Evolutionary conservation across 2,888 invertebrate species (phyloP).

Genomic region (Liposcelis brunnea): DNA sequence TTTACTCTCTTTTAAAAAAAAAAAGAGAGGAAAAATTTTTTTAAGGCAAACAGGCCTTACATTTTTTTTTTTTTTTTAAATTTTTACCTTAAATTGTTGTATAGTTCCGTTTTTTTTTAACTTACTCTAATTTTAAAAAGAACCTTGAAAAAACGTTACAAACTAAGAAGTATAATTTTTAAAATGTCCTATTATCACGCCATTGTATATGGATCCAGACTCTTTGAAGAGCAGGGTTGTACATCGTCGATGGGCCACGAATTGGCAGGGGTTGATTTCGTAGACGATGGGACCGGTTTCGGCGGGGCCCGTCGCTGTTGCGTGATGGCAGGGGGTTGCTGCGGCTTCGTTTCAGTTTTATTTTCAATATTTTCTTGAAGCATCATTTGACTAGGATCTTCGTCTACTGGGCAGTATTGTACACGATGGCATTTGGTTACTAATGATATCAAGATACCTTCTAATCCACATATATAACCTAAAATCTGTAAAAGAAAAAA

Average conservation of each 20-base stretch:
- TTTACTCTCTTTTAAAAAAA: no score
- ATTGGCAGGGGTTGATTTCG: not conserved
- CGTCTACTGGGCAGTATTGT: constrained; percentile 41
- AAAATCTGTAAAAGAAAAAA: constrained; percentile 30
- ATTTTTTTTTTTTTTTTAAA: no score
- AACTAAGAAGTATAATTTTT: no score
- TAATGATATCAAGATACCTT: constrained; percentile 38
- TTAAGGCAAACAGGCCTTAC: no score
- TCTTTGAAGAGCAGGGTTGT: constrained; percentile 31
- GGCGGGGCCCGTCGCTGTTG: constrained; percentile 26
- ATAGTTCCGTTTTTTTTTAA: no score
- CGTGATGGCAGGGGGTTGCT: constrained; percentile 25
- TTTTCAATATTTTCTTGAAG: constrained; percentile 34
- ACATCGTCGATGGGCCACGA: constrained; percentile 25
- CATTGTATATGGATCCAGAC: constrained; percentile 4
- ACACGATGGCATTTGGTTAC: constrained; percentile 36
- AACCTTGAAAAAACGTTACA: no score
- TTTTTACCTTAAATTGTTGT: no score
- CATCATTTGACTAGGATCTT: constrained; percentile 40
- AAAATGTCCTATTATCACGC: constrained; percentile 3
- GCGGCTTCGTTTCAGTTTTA: constrained; percentile 22
- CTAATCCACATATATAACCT: constrained; percentile 41
- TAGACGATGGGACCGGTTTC: constrained; percentile 15
- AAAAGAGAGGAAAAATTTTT: no score
- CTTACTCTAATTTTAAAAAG: no score